phyloP scores from a whole-genome alignment of 1,140 invertebrate species.

The Macrostomum lignano region DNA sequence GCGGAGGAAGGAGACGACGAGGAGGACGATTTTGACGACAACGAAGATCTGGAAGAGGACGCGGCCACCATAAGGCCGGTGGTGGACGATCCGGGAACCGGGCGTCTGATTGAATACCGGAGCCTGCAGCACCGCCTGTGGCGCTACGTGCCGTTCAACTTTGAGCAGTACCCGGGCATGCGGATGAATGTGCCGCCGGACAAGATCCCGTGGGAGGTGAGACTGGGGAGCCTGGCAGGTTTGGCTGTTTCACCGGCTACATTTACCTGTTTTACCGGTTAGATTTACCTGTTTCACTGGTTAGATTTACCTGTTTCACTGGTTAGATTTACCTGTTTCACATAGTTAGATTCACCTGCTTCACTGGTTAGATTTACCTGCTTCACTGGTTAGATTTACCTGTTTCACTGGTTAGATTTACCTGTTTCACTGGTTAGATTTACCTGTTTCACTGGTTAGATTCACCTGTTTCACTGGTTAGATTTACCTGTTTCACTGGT shows the following conservation, averaged over 20 bases:
- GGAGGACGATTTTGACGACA: conserved; percentile 1
- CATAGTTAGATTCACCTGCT: neutral
- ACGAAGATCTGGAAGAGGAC: neutral
- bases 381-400: too few relatives aligned
- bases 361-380: neutral
- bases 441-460: too few relatives aligned
- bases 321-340: neutral
- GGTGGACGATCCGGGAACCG: neutral
- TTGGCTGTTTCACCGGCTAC: neutral
- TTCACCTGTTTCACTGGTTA: too few relatives aligned
- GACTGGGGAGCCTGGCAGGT: neutral
- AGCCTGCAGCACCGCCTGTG: conserved; percentile 3
- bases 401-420: too few relatives aligned
- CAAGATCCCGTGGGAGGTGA: conserved; percentile 40
- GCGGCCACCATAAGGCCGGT: neutral
- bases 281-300: neutral
- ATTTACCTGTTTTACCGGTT: neutral
- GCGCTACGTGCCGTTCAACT: conserved; percentile 4
- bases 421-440: too few relatives aligned
- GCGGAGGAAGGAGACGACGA: too few relatives aligned
- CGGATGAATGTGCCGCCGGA: conserved; percentile 43
- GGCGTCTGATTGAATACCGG: neutral
- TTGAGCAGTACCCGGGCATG: conserved; percentile 5
- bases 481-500: too few relatives aligned
- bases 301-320: neutral